Evolutionary conservation across 2,888 invertebrate species (phyloP).

Genomic region (Argyresthia albistria): DNA sequence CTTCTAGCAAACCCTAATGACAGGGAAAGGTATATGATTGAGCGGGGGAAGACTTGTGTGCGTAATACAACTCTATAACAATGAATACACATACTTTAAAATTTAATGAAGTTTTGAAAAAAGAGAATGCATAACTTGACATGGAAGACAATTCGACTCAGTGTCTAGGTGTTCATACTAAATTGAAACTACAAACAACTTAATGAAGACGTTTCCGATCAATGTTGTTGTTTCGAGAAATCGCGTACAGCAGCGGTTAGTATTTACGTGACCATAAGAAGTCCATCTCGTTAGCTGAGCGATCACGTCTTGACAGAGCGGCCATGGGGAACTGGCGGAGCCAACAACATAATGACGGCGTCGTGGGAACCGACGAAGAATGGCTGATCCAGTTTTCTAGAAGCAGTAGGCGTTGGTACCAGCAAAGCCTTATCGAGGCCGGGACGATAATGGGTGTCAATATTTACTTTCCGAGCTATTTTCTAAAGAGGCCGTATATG

Average conservation of each 20-base stretch:
- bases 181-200: neutral
- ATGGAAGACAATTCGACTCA: neutral
- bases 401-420: constrained; percentile 24
- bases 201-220: neutral
- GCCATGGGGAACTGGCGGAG: constrained; percentile 31
- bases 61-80: too few relatives aligned
- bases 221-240: neutral
- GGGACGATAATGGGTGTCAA: constrained; percentile 56
- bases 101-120: too few relatives aligned
- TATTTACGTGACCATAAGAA: constrained; percentile 39
- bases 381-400: constrained; percentile 63
- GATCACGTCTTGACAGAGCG: constrained; percentile 39
- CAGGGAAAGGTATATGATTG: too few relatives aligned
- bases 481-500: constrained; percentile 2
- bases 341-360: constrained; percentile 39
- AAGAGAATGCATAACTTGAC: too few relatives aligned
- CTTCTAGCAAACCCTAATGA: too few relatives aligned
- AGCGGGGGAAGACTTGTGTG: too few relatives aligned
- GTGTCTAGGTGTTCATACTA: too few relatives aligned
- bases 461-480: constrained; percentile 42
- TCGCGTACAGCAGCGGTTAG: constrained; percentile 14
- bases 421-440: constrained; percentile 56
- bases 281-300: constrained; percentile 45
- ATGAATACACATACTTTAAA: too few relatives aligned
- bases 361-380: constrained; percentile 62